phyloP scores from a whole-genome alignment of 2,888 invertebrate genomes.

The Nemotelus pantherinus region DNA sequence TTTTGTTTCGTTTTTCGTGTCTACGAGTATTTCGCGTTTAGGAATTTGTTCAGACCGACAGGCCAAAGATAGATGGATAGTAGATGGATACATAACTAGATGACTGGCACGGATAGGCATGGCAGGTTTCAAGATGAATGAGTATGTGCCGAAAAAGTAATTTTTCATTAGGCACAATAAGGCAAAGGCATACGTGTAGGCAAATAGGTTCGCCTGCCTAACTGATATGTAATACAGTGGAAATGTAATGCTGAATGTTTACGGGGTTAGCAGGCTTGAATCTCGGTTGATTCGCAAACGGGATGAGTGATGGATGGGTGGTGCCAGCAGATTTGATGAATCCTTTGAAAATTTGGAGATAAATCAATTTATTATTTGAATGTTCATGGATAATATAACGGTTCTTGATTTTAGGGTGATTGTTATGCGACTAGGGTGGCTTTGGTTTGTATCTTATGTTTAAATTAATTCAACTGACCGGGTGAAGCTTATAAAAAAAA shows the following conservation, averaged over 20 bases:
- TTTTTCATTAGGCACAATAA: slow-evolving; percentile 37
- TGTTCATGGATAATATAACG: too few species aligned
- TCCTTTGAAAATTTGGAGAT: too few species aligned
- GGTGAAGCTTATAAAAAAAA: too few species aligned
- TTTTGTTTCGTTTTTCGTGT: too few species aligned
- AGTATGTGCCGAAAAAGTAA: slow-evolving; percentile 42
- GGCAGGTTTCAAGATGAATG: slow-evolving; percentile 10
- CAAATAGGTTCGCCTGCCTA: slow-evolving; percentile 26
- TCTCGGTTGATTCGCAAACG: too few species aligned
- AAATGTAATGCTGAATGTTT: slow-evolving; percentile 30
- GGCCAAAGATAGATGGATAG: neutral
- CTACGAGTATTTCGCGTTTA: neutral
- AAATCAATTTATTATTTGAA: too few species aligned
- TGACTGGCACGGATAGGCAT: neutral
- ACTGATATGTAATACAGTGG: slow-evolving; percentile 10
- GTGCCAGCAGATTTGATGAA: too few species aligned
- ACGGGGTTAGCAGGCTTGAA: neutral
- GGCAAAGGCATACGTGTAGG: slow-evolving; percentile 41
- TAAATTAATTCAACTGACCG: too few species aligned
- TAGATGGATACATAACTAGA: slow-evolving; percentile 21
- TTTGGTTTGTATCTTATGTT: too few species aligned
- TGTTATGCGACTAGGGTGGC: too few species aligned
- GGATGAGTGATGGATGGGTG: too few species aligned
- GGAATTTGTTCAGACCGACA: neutral
- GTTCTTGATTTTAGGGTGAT: too few species aligned